A percentile compares a stretch with the other conserved stretches of the same genome.
Conservation (phyloP, 2,888 invertebrate species). For the Drosophila anceps region DNA sequence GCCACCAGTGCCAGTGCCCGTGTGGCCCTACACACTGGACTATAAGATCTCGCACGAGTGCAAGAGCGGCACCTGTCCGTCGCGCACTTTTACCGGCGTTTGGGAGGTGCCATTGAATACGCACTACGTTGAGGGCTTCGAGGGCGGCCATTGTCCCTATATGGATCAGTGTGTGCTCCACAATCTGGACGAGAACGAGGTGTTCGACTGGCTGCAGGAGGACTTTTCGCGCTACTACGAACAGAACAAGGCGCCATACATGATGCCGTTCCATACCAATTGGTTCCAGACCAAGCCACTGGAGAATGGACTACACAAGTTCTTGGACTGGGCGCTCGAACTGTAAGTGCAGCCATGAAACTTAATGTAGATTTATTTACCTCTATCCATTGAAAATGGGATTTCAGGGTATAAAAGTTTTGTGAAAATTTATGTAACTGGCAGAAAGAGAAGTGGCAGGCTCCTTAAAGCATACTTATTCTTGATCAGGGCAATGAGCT, state of each 20-base stretch:
- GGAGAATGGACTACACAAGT: constrained; percentile 93
- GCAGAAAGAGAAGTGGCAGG: not conserved
- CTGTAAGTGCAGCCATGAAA: constrained; percentile 86
- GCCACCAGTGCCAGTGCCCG: constrained; percentile 91
- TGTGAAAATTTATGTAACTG: not conserved
- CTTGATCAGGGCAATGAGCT: not conserved
- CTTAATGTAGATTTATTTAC: no score
- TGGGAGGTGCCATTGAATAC: constrained; percentile 97
- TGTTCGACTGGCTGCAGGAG: constrained; percentile 95
- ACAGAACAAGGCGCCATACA: constrained; percentile 95
- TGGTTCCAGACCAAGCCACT: constrained; percentile 97
- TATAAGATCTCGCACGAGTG: constrained; percentile 97
- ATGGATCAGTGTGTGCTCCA: constrained; percentile 96
- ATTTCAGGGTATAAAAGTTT: no score
- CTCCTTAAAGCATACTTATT: not conserved
- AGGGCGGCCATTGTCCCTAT: constrained; percentile 96
- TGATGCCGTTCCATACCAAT: constrained; percentile 98
- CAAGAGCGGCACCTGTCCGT: constrained; percentile 96
- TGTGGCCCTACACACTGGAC: constrained; percentile 98
- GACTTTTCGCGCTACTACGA: constrained; percentile 94
- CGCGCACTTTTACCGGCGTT: constrained; percentile 95
- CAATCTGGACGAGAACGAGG: constrained; percentile 92
- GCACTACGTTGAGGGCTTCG: constrained; percentile 94
- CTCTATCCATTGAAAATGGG: no score
- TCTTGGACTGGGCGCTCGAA: constrained; percentile 92